A percentile compares a stretch with the other conserved stretches of the same genome.
Conservation (phyloP, 2,113 vertebrate species). For the Eudyptes chrysolophus region DNA sequence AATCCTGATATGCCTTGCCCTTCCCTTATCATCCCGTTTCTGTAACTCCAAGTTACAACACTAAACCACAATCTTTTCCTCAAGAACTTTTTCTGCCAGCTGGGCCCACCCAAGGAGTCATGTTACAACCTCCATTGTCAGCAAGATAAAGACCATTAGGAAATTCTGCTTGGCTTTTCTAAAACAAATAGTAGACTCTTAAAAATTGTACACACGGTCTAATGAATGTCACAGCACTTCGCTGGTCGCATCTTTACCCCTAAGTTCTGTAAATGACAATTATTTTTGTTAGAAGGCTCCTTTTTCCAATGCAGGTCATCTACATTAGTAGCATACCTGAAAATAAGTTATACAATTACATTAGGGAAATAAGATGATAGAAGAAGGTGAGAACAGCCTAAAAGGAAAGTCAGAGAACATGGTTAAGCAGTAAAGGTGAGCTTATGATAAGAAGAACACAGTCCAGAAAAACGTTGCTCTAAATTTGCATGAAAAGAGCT, state of each 20-base stretch:
- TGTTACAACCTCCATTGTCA: background rate
- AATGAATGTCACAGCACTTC: background rate
- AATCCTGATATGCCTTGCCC: background rate
- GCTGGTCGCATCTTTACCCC: fast-evolving
- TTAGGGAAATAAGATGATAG: background rate
- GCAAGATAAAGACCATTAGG: background rate
- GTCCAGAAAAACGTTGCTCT: background rate
- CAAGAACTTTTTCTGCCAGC: background rate
- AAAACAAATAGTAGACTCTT: background rate
- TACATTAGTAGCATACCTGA: background rate
- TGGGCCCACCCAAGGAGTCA: background rate
- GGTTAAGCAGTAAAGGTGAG: background rate
- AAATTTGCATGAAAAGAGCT: background rate
- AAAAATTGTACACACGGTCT: background rate
- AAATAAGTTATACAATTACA: background rate
- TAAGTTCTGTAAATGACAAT: background rate
- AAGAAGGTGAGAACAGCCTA: background rate
- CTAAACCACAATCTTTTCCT: background rate
- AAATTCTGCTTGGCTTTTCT: background rate
- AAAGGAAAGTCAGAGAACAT: background rate
- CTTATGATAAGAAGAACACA: background rate
- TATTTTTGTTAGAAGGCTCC: background rate
- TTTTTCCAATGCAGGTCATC: background rate
- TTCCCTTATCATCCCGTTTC: background rate
- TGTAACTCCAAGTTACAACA: background rate